Conservation (phyloP, 1,140 invertebrate species). For the Pogonomyrmex barbatus region DNA sequence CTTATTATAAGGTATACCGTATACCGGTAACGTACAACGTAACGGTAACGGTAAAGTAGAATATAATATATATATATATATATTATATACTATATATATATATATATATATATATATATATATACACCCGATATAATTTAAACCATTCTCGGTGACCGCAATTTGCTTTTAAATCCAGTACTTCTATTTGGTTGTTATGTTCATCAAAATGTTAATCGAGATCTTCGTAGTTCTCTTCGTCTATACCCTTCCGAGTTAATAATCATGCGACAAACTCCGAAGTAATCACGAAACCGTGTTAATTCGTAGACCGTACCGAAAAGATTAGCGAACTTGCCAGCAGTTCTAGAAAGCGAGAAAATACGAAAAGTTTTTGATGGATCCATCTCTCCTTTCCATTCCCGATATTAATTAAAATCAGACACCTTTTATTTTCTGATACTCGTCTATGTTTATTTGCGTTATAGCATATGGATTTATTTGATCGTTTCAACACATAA, state of each 20-base stretch:
- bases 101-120: not conserved
- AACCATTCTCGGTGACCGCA: conserved; percentile 5
- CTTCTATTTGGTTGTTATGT: conserved; percentile 43
- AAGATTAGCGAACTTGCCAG: conserved; percentile 67
- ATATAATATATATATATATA: conserved; percentile 1
- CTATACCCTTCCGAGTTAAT: conserved; percentile 59
- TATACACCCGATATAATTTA: conserved; percentile 27
- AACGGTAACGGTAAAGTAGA: too few species aligned
- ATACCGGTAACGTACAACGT: too few species aligned
- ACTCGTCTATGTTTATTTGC: conserved; percentile 30
- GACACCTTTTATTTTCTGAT: conserved; percentile 36
- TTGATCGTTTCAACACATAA: conserved; percentile 2
- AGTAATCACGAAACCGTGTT: conserved; percentile 72
- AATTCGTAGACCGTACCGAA: conserved; percentile 66
- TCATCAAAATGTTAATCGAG: conserved; percentile 66
- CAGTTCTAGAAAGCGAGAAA: conserved; percentile 68
- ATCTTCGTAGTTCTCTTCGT: conserved; percentile 14
- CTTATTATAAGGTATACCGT: too few species aligned
- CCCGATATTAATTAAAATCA: conserved; percentile 74
- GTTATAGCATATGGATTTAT: conserved; percentile 7
- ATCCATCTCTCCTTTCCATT: not conserved
- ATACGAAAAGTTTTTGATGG: conserved; percentile 72
- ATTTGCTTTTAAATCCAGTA: conserved; percentile 14
- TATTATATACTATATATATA: conserved; percentile 12
- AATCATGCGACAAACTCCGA: conserved; percentile 68